phyloP scores from a whole-genome alignment of 1,140 invertebrate species.

The Neodiprion pinetum region DNA sequence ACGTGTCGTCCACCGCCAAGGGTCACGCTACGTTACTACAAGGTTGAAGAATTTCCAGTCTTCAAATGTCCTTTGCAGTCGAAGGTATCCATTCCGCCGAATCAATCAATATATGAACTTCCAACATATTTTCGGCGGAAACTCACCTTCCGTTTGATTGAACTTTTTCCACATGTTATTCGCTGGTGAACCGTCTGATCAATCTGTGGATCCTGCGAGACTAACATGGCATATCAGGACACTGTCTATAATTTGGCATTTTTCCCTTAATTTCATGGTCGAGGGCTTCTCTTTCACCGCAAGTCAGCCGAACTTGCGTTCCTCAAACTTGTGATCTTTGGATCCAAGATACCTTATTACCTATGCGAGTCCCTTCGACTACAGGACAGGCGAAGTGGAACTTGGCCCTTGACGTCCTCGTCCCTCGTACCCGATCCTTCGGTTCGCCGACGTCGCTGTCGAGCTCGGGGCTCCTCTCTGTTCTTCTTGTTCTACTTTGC shows the following conservation, averaged over 20 bases:
- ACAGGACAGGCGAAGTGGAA: background rate
- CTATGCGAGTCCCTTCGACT: background rate
- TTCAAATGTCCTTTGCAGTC: background rate
- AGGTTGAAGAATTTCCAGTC: background rate
- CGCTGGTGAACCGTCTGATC: background rate
- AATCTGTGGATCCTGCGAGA: background rate
- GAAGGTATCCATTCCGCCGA: no score
- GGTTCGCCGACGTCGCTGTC: background rate
- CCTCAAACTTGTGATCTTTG: background rate
- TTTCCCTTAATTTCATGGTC: background rate
- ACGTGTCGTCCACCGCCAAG: background rate
- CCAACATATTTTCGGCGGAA: no score
- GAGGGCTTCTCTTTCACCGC: conserved; percentile 2
- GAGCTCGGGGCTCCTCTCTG: background rate
- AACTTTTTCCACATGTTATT: no score
- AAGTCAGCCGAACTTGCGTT: background rate
- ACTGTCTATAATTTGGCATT: conserved; percentile 1
- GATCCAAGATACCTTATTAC: background rate
- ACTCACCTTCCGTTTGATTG: no score
- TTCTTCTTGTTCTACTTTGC: background rate
- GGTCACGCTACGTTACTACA: background rate
- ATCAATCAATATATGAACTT: no score
- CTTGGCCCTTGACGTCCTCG: background rate
- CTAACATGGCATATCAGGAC: background rate
- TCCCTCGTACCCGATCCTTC: background rate